A percentile compares a stretch with the other conserved stretches of the same genome.
Evolutionary conservation across 2,888 invertebrate species (phyloP).

Genomic region (Drosophila koepferae): DNA sequence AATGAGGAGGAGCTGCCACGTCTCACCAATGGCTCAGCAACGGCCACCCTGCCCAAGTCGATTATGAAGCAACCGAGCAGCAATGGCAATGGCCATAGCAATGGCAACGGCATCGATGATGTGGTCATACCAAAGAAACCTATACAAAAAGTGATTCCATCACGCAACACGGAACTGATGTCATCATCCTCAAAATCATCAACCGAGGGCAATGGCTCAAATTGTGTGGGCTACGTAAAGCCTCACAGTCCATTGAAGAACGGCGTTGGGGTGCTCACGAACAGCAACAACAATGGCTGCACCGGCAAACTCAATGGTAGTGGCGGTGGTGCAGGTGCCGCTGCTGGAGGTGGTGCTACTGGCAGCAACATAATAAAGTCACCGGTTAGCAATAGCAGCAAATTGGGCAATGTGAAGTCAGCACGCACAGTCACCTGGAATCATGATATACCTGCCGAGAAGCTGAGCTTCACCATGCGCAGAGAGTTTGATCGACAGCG

Average conservation of each 20-base stretch:
- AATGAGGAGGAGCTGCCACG: slow-evolving; percentile 68
- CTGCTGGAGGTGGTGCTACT: slow-evolving; percentile 2
- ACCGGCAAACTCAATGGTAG: slow-evolving; percentile 67
- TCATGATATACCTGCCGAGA: slow-evolving; percentile 89
- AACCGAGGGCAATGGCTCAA: slow-evolving; percentile 36
- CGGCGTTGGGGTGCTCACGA: slow-evolving; percentile 68
- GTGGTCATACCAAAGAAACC: slow-evolving; percentile 87
- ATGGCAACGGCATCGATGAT: slow-evolving; percentile 76
- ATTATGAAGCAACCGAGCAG: slow-evolving; percentile 81
- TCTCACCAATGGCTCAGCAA: slow-evolving; percentile 41
- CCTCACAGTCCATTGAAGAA: slow-evolving; percentile 85
- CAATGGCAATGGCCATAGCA: slow-evolving; percentile 56
- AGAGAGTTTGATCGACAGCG: slow-evolving; percentile 95
- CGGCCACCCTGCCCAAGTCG: slow-evolving; percentile 76
- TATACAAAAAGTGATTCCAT: slow-evolving; percentile 92
- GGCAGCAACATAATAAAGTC: slow-evolving; percentile 69
- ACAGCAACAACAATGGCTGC: slow-evolving; percentile 54
- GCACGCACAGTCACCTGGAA: slow-evolving; percentile 89
- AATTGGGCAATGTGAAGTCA: slow-evolving; percentile 74
- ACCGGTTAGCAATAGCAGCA: slow-evolving; percentile 80
- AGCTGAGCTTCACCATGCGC: slow-evolving; percentile 95
- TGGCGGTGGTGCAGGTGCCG: slow-evolving; percentile 7
- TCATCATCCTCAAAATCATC: slow-evolving; percentile 33
- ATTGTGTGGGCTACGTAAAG: slow-evolving; percentile 85
- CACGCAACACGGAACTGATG: slow-evolving; percentile 87